Evolutionary conservation across 2,797 vertebrate genomes (phyloP), one percentile per base, ranked within the genome.

Genomic region (Catostomus latipinnis): DNA sequence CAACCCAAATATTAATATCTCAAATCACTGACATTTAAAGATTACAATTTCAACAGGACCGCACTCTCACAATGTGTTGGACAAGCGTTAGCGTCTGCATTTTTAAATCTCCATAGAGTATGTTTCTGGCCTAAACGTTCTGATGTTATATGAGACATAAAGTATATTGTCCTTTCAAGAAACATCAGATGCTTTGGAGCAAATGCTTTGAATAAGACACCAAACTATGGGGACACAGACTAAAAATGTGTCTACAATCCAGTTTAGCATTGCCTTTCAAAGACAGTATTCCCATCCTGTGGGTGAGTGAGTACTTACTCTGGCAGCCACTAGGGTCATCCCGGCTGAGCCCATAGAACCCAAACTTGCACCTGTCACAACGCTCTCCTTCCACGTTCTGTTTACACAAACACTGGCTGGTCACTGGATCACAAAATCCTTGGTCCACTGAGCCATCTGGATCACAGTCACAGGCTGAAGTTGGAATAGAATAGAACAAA

Each of bases 391-490:
- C 94, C 46, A 95, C 93, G 0, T 96, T 96, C 14, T 92, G 79
- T 86, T 97, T 97, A 82, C 96, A 96, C 7, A 90, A 61, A 69
- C 97, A 97, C 0, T 1, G 91, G 5, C 96, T 94, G 0, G 88
- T 93, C 73, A 1, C 79, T 61, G 90, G 81, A 50, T 97, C 92
- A 11, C 96, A 98, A 54, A 89, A 18, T 0, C 92, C 94, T 0
- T 76, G 83, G 0, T 82, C 89, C 57, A 92, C 0, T 0, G 94
- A 92, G 0, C 96, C 96, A 0, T 81, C 88, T 0, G 88, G 88
- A 84, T 95, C 86, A 68, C 96, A 98, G 78, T 88, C 82, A 83
- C 96, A 98, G 0, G 94, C 97, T 97, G 66, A n/a, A 81, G 2
- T 57, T 53, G 6, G 16, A 53, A 54, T 16, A 74, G 6, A 52